Base-by-base conservation (phyloP, 2,888 invertebrate genomes). In the Mallateleia sp. region DNA sequence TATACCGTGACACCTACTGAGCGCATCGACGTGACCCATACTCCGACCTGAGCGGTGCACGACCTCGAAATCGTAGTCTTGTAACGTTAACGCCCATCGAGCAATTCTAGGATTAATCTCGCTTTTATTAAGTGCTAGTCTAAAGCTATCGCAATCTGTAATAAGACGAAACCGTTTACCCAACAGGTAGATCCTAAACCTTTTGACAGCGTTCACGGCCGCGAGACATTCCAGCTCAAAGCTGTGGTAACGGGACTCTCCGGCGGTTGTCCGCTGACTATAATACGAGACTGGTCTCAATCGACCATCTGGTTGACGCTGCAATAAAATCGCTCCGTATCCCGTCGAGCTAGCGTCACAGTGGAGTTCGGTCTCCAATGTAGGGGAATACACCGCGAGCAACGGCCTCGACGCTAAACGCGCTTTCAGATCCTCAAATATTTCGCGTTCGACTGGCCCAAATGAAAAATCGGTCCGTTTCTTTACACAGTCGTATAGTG, bases 281-380 rank as follows among this genome's bases (percentile, higher is more conserved):
- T 91, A 93, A 77, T 91, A 93, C 45, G 89, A 93, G 0, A 93
- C 78, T 0, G 92, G 92, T 32, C 91, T 52, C 32, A 85, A 56
- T 7, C 22, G 14, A 8, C 71, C 56, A 28, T 88, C 88, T 11
- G 11, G 42, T 58, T 93, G 91, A 82, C 85, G 90, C 74, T 93
- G 94, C 77, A 94, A n/a, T 9, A 94, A 75, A 24, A 94, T 92
- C 0, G 91, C 91, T 0, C 92, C 93, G 78, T 88, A 93, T 0
- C 93, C 94, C 1, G 87, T 38, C 3, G 88, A 32, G 71, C 92
- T 92, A 3, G 92, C 93, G 85, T 94, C 93, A 47, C 91, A 93
- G 74, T 94, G 93, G 25, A 93, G 78, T 78, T 94, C 92, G 11
- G 93, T 94, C 58, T 92, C 90, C 15, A 85, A 32, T 0, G 66